Percentiles rank a stretch among this genome's conserved stretches.
phyloP scores from a whole-genome alignment of 2,113 vertebrate species.

The Triplophysa tibetana region DNA sequence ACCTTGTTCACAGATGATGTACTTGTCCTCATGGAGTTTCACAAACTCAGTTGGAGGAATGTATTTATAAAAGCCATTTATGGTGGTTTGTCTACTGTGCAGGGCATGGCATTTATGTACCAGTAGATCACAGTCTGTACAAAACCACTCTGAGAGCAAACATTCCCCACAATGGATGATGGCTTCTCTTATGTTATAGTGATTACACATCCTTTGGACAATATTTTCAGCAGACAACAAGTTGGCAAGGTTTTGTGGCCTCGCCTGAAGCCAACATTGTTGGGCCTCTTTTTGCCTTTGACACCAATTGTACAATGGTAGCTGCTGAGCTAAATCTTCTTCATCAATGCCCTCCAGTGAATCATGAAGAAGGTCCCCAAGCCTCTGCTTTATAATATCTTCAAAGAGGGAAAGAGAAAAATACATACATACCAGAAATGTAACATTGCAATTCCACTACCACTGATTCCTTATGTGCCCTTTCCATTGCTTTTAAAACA shows the following conservation, averaged over 20 bases:
- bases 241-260: constrained; percentile 24
- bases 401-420: constrained; percentile 15
- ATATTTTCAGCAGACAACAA: constrained; percentile 21
- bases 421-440: neutral
- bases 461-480: neutral
- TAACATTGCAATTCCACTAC: neutral
- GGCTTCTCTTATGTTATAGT: neutral
- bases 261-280: constrained; percentile 20
- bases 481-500: constrained; percentile 6
- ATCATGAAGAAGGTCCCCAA: neutral
- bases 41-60: neutral
- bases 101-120: neutral
- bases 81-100: constrained; percentile 1
- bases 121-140: neutral
- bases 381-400: constrained; percentile 11
- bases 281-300: constrained; percentile 26
- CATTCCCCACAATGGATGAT: neutral
- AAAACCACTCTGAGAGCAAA: neutral
- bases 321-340: neutral
- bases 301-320: constrained; percentile 11
- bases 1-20: constrained; percentile 10
- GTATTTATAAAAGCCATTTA: neutral
- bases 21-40: neutral
- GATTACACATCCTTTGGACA: neutral
- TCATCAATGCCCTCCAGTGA: neutral